Conservation (phyloP, 2,888 invertebrate genomes). For the Acleris holmiana region DNA sequence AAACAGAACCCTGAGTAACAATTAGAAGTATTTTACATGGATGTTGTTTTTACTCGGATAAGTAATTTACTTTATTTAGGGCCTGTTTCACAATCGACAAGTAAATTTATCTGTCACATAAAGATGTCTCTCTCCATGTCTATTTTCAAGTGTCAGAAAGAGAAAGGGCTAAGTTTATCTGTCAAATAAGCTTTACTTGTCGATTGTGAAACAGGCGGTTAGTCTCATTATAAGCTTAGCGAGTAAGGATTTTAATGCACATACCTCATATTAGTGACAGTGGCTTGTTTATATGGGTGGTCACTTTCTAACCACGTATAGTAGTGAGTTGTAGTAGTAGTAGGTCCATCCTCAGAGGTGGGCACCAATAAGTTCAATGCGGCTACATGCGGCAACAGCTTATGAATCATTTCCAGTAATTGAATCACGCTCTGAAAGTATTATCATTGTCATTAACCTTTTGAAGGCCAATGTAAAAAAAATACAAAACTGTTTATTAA, state of each 20-base stretch:
- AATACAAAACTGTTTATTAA: too few species aligned
- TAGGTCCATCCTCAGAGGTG: constrained; percentile 55
- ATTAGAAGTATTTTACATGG: background rate
- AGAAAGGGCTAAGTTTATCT: too few species aligned
- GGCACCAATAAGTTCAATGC: constrained; percentile 89
- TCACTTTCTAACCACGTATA: constrained; percentile 97
- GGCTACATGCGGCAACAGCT: constrained; percentile 94
- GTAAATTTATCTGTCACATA: too few species aligned
- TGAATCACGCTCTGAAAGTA: constrained; percentile 91
- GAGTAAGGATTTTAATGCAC: constrained; percentile 30
- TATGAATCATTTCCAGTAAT: constrained; percentile 93
- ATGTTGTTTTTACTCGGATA: too few species aligned
- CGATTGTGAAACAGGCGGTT: too few species aligned
- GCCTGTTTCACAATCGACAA: too few species aligned
- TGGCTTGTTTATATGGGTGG: constrained; percentile 97
- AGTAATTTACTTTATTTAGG: background rate
- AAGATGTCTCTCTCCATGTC: too few species aligned
- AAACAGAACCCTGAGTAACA: constrained; percentile 89
- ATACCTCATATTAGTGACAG: constrained; percentile 93
- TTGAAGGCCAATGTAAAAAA: too few species aligned
- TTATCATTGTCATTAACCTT: background rate
- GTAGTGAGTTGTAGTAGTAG: constrained; percentile 91
- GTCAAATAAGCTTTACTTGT: too few species aligned
- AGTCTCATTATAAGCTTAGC: background rate
- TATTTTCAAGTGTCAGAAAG: too few species aligned